Evolutionary conservation across 2,888 invertebrate genomes (phyloP).

Genomic region (Eustalomyia histrio): DNA sequence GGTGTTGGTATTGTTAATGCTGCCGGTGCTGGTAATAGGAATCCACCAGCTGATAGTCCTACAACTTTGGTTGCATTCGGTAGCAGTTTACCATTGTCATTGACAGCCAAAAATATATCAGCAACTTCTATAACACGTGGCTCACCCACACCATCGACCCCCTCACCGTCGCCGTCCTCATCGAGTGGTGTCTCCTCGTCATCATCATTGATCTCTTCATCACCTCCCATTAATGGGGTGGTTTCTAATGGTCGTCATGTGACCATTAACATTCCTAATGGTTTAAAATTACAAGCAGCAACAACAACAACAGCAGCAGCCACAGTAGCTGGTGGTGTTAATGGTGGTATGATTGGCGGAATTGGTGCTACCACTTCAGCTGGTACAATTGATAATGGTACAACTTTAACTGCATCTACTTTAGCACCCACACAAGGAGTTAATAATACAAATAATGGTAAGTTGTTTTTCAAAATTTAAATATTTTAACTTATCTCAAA

Average conservation of each 20-base stretch:
- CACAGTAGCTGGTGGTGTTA: slow-evolving; percentile 44
- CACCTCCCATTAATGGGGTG: slow-evolving; percentile 73
- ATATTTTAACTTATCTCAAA: neutral
- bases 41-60: slow-evolving; percentile 61
- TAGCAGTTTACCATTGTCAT: slow-evolving; percentile 70
- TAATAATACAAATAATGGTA: slow-evolving; percentile 71
- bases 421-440: slow-evolving; percentile 67
- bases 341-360: slow-evolving; percentile 57
- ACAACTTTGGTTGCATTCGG: slow-evolving; percentile 57
- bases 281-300: slow-evolving; percentile 70
- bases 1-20: neutral
- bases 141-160: slow-evolving; percentile 78
- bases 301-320: too few relatives aligned
- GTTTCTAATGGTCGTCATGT: slow-evolving; percentile 69
- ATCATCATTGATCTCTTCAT: slow-evolving; percentile 73
- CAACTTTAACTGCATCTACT: slow-evolving; percentile 68
- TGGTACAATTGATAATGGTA: slow-evolving; percentile 68
- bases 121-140: slow-evolving; percentile 74
- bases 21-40: slow-evolving; percentile 49
- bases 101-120: slow-evolving; percentile 73
- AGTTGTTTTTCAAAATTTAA: slow-evolving; percentile 44
- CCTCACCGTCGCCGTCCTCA: slow-evolving; percentile 78
- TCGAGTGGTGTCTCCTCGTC: slow-evolving; percentile 78
- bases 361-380: slow-evolving; percentile 58
- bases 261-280: slow-evolving; percentile 71